Evolutionary conservation across 1,140 invertebrate species (phyloP), one percentile per base, ranked within the genome.

Genomic region (Zaprionus taronus): DNA sequence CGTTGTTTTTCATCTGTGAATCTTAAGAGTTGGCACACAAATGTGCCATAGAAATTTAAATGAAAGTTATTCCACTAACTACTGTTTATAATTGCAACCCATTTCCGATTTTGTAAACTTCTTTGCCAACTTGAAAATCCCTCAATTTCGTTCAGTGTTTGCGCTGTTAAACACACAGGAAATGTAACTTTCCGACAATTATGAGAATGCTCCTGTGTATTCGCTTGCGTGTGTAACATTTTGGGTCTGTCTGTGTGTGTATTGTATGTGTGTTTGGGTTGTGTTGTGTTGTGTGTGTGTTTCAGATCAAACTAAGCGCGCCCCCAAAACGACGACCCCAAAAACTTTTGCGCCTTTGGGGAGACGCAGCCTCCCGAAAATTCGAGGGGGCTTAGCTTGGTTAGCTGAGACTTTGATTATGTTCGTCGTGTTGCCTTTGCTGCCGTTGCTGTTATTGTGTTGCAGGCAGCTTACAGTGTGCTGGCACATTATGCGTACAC

Each of bases 131-230:
- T 31, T 4, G 1, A 34, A 47, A 15, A 12, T 36, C 20, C 4
- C 17, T 47, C 5, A 53, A 36, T 80, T 76, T 86, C 60, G 67
- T 41, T 15, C 79, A 77, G 83, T 86, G 83, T 65, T 76, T 49
- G 41, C 44, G 38, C 70, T 58, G 66, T 57, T 62, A 57, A 47
- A 68, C 38, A 56, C 51, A 56, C 65, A 77, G 79, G 68, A 85
- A 79, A 85, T 82, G 83, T 81, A 86, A 78, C 85, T 85, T 79
- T 73, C 72, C 75, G 75, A 79, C 83, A 80, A 89, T 75, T 87
- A 81, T 89, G 71, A 51, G 47, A 57, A 58, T 64, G 60, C 60
- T 53, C 4, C 17, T 38, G n/a, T 65, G 58, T 80, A 28, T 64
- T 60, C 67, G 41, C 34, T 14, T 47, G 67, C 60, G 63, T 53